Percentiles rank a stretch among this genome's conserved stretches.
phyloP scores from a whole-genome alignment of 2,888 invertebrate species.

The Blastobasis adustella region DNA sequence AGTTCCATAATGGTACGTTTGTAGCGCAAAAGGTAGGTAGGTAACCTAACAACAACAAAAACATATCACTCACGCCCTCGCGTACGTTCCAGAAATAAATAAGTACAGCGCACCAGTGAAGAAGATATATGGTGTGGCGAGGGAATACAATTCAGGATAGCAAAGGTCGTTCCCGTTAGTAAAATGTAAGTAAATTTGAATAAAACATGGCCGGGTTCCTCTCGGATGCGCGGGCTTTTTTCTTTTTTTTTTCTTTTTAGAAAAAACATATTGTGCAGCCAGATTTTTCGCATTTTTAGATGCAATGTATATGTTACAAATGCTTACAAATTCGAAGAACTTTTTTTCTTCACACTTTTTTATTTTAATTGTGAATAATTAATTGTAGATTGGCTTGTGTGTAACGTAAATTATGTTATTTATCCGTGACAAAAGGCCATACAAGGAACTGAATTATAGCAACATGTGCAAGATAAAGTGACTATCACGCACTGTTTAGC shows the following conservation, averaged over 20 bases:
- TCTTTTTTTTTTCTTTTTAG: slow-evolving; percentile 1
- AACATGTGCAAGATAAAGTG: slow-evolving; percentile 20
- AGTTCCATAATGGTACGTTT: too few species aligned
- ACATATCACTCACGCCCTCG: slow-evolving; percentile 16
- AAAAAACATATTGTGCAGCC: background rate
- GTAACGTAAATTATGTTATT: too few species aligned
- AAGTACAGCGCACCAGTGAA: slow-evolving; percentile 54
- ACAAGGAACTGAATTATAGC: slow-evolving; percentile 14
- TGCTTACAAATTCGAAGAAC: too few species aligned
- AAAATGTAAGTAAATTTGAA: slow-evolving; percentile 76
- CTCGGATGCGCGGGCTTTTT: slow-evolving; percentile 4
- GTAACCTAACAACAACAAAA: slow-evolving; percentile 8
- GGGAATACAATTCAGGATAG: slow-evolving; percentile 68
- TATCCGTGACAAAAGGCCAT: slow-evolving; percentile 22
- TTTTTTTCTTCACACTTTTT: too few species aligned
- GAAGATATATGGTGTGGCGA: slow-evolving; percentile 70
- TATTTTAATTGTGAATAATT: too few species aligned
- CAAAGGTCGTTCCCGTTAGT: slow-evolving; percentile 72
- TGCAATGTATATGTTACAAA: background rate
- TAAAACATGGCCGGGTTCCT: slow-evolving; percentile 59
- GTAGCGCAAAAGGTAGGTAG: too few species aligned
- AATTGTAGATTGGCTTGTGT: too few species aligned
- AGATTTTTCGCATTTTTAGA: background rate
- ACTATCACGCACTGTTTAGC: slow-evolving; percentile 17
- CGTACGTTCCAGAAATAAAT: slow-evolving; percentile 56